Base-by-base conservation (phyloP, 2,888 invertebrate species). In the Heteromyza rotundicornis region DNA sequence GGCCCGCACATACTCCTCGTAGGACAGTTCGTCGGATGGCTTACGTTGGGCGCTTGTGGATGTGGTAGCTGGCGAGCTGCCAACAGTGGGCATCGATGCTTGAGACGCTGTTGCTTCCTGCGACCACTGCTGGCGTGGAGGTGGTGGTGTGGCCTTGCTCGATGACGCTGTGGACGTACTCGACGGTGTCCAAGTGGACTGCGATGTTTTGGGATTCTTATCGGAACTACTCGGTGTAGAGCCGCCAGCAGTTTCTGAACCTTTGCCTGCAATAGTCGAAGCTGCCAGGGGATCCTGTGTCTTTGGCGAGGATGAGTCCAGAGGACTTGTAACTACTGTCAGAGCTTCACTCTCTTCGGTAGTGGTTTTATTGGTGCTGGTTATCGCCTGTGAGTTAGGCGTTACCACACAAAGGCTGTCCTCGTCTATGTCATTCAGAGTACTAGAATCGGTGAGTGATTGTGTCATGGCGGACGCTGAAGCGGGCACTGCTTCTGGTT, bases 1-100 rank as follows among this genome's bases (percentile, higher is more conserved):
- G 51, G 89, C 84, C 61, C 89, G 87, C 24, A 89, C 89, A 70
- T 89, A 90, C 63, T 89, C 88, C 65, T 88, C 84, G 70, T 86
- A 87, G 16, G 75, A 76, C 17, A 80, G 69, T 68, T 84, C 85
- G 58, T 85, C 84, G 0, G 67, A 8, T 72, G 77, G 68, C 3
- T 66, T 63, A 17, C 58, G 58, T 47, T 52, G 57, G 2, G 52
- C 40, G 19, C 2, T 56, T n/a, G 51, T 55, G 12, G 56, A 54
- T 16, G 54, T 16, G 7, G 32, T 1, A 2, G 60, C 36, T 10
- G 36, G 59, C 62, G 47, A 69, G 68, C 57, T 68, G 68, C 57
- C 68, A 69, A 51, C 70, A 71, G 56, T 63, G 69, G 68, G 67
- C 27, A 59, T n/a, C 14, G 47, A 17, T 49, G 60, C 52, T 57